A percentile compares a stretch with the other conserved stretches of the same genome.
These are phyloP conservation scores for Drosophila albomicans DNA, from an alignment of 1,140 invertebrate genomes.

Conservation along the genomic window DNA sequence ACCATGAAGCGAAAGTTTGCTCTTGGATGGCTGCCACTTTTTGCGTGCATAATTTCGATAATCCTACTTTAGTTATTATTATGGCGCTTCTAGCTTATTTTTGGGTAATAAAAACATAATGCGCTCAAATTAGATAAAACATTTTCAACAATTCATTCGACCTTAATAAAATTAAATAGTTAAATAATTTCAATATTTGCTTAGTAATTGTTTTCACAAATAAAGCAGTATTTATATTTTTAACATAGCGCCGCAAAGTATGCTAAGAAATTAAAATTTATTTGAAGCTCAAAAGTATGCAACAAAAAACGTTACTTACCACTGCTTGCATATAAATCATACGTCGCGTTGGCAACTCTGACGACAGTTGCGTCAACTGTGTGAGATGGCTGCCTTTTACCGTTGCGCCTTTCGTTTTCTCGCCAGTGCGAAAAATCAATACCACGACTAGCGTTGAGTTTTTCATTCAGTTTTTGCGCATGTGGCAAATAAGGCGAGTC, in stretches of 20 bases:
- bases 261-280: slow-evolving; percentile 26
- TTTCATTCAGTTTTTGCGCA: slow-evolving; percentile 5
- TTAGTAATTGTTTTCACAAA: too few species aligned
- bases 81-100: too few species aligned
- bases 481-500: not conserved
- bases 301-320: slow-evolving; percentile 4
- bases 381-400: not conserved
- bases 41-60: not conserved
- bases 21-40: not conserved
- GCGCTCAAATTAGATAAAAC: not conserved
- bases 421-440: slow-evolving; percentile 42
- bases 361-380: slow-evolving; percentile 29
- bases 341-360: slow-evolving; percentile 39
- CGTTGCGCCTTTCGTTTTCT: slow-evolving; percentile 3
- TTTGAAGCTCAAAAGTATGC: slow-evolving; percentile 27
- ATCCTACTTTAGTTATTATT: not conserved
- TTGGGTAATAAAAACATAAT: too few species aligned
- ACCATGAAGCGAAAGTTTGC: slow-evolving; percentile 4
- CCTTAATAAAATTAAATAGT: too few species aligned
- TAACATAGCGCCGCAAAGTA: slow-evolving; percentile 36
- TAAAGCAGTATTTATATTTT: not conserved
- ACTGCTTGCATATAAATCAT: slow-evolving; percentile 5
- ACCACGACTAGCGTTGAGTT: not conserved
- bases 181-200: too few species aligned
- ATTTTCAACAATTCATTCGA: too few species aligned